Base-by-base conservation (phyloP, 2,888 invertebrate genomes). In the Lasioglossum marginatum region DNA sequence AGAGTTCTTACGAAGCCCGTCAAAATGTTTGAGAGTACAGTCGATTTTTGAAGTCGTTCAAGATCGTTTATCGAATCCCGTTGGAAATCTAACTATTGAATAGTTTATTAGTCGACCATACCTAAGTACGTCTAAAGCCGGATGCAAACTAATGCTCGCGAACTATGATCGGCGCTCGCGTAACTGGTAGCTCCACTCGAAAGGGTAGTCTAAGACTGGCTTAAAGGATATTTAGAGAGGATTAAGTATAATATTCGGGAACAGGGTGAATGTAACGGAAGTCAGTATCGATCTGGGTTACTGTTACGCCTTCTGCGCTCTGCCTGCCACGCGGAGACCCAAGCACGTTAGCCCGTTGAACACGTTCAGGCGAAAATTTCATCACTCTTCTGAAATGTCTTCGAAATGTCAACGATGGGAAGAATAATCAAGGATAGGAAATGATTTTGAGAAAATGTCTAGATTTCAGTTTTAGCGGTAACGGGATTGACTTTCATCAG, bases 51-150 rank as follows among this genome's bases (percentile, higher is more conserved):
- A 70, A n/a, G 27, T 14, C n/a, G 43, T 43, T 70, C 37, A 12
- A 40, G 40, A 70, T 70, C 5, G 43, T 76, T n/a, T 31, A 43
- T 19, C 27, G 10, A 19, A 27, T 48, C 1, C 40, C n/a, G 4
- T 10, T 23, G 16, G 27, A 31, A 79, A 43, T 52, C 31, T 8
- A 43, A 72, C 74, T 27, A 3, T 34, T 52, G 78, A 43, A 82
- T 80, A 81, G 83, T 86, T 79, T 82, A 88, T 88, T 88, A 88
- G 81, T 79, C 77, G 80, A 34, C 68, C 71, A 73, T 63, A 70
- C 76, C 68, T 81, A 77, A 81, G 75, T n/a, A 43, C 76, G 40
- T 5, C 1, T 34, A 57, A 79, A 85, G 77, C 75, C 79, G 79
- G 34, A 52, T 48, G 72, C 78, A 68, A 82, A 43, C 23, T 74